Evolutionary conservation across 1,140 invertebrate genomes (phyloP).

Genomic region (Teleogryllus occipitalis): DNA sequence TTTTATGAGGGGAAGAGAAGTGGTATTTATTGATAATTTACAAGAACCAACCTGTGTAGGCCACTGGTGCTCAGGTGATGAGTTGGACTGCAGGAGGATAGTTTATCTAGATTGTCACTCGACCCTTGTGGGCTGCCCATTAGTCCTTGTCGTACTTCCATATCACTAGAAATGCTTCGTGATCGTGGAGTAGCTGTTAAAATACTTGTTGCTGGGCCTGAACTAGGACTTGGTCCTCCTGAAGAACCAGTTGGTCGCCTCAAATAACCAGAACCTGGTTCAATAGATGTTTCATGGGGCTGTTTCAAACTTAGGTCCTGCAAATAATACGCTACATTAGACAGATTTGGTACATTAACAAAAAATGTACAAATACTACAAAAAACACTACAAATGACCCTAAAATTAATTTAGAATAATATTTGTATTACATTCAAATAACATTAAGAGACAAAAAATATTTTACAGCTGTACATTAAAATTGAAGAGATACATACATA

Average conservation of each 20-base stretch:
- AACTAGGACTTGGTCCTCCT: slow-evolving; percentile 13
- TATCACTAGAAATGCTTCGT: slow-evolving; percentile 32
- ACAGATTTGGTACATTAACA: background rate
- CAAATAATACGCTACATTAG: background rate
- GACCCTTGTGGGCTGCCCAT: slow-evolving; percentile 31
- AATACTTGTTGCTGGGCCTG: slow-evolving; percentile 12
- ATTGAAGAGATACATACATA: too few species aligned
- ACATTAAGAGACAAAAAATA: background rate
- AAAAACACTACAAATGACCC: too few species aligned
- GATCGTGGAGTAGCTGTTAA: slow-evolving; percentile 27
- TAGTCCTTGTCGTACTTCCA: slow-evolving; percentile 26
- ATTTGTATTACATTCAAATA: background rate
- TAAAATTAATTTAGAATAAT: too few species aligned
- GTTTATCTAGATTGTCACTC: slow-evolving; percentile 32
- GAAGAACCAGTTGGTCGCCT: slow-evolving; percentile 14
- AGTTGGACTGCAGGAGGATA: slow-evolving; percentile 29
- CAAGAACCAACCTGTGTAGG: slow-evolving; percentile 18
- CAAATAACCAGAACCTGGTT: background rate
- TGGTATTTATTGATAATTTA: too few species aligned
- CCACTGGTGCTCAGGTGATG: slow-evolving; percentile 21
- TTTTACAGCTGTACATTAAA: too few species aligned
- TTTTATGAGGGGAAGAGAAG: too few species aligned
- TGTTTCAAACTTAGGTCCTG: slow-evolving; percentile 23
- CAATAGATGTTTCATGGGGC: slow-evolving; percentile 14
- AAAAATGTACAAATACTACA: too few species aligned